Base-by-base conservation (phyloP, 1,140 invertebrate genomes). In the Atta texana region DNA sequence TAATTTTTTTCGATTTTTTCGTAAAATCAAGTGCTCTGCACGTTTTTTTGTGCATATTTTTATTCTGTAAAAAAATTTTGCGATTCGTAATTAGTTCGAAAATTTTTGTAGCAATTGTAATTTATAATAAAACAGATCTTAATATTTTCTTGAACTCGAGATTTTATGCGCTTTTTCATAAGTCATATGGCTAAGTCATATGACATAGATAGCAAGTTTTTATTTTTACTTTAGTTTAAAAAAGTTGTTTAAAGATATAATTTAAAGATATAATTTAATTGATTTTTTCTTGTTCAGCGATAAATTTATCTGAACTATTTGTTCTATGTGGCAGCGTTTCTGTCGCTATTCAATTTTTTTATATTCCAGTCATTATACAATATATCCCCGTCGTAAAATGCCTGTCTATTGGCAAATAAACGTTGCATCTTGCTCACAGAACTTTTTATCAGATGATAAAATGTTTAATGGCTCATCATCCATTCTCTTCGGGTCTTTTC, bases 361-460 rank as follows among this genome's bases (percentile, higher is more conserved):
- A 55, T 57, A 12, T 34, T 28, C 24, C 18, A 0, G 51, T 0
- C 16, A 31, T 74, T 51, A 51, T 18, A 18, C 3, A 24, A 72
- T 28, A 51, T 44, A 55, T 34, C 34, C 6, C 28, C 59, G n/a
- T 28, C 18, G 18, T 64, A 66, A 78, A 78, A 4, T 10, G 18
- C n/a, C 21, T 28, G 31, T n/a, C 16, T 77, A 63, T 77, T 77
- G 57, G 44, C 74, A 61, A 77, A 49, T 77, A 63, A 63, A 77
- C 18, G 21, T 77, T 49, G 28, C 28, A 31, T 31, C 28, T 31
- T 31, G 75, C 75, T 63, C 57, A 14, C 18, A 31, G 6, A 61
- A 64, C 28, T 51, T 78, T 78, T 78, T 78, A 78, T 78, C 28
- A 24, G 18, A 24, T 39, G 44, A 78, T 78, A 66, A 78, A 78